Evolutionary conservation across 92 coral and sea anemone species (phyloP).

Genomic region (Umimayanthus chanpuru): DNA sequence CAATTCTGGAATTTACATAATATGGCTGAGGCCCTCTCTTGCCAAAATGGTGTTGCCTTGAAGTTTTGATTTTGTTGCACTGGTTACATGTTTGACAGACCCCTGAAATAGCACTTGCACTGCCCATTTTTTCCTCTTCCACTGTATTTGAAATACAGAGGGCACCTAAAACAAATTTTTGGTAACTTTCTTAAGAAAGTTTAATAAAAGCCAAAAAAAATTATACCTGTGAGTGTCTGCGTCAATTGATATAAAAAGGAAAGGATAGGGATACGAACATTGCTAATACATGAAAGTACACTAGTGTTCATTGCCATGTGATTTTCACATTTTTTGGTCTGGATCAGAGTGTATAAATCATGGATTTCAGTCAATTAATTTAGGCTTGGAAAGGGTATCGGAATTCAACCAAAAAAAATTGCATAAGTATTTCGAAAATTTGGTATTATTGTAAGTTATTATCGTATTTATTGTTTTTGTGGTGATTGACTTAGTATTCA

Average conservation of each 20-base stretch:
- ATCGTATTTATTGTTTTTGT: neutral
- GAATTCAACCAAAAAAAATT: neutral
- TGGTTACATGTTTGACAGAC: constrained; percentile 6
- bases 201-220: neutral
- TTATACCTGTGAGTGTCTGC: neutral
- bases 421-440: neutral
- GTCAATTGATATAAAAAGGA: neutral
- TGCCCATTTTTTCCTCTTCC: neutral
- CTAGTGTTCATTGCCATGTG: neutral
- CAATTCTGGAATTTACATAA: constrained; percentile 40
- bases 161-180: constrained; percentile 12
- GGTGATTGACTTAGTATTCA: neutral
- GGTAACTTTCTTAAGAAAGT: neutral
- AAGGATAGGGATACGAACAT: neutral
- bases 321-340: neutral
- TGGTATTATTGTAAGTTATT: neutral
- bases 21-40: constrained; percentile 35
- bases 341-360: neutral
- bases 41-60: constrained; percentile 40
- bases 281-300: neutral
- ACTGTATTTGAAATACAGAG: neutral
- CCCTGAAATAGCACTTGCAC: constrained; percentile 20
- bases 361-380: neutral
- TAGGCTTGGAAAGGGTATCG: neutral
- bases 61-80: neutral